Evolutionary conservation across 2,797 vertebrate genomes (phyloP), one percentile per base, ranked within the genome.

Genomic region (Rhinella marina): DNA sequence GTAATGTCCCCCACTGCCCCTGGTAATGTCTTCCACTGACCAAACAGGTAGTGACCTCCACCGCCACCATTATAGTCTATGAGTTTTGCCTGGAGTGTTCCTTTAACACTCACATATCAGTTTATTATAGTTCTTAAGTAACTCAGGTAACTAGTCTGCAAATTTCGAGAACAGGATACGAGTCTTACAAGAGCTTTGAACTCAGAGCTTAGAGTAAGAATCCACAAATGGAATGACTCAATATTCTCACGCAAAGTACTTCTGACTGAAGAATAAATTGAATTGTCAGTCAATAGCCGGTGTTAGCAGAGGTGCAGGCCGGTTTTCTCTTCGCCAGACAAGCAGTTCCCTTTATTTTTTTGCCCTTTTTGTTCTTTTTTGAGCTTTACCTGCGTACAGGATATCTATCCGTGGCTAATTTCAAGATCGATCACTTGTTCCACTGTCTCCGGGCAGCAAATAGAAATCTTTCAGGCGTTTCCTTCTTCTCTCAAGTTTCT

Each of bases 181-280:
- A 84, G 82, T 57, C 54, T 84, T 19, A n/a, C 21, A 56, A 75
- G 68, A 1, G 62, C 64, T 82, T 70, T 77, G 76, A 64, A 64
- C 27, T 13, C 57, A 32, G 75, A 88, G 66, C 62, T 72, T 72
- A 75, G 68, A 57, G 50, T 14, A 52, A 32, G 52, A 81, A 82
- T 86, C 59, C 78, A 88, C 82, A 88, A 57, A 85, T 61, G 25
- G 78, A 81, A 62, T 25, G 14, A 77, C 50, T 86, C 78, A 86
- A 86, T 88, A 88, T 88, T 82, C 87, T 66, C 81, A 56, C 78
- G 82, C 48, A 83, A 77, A 87, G 83, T 86, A 81, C 78, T 88
- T 86, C 48, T 77, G 77, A 78, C 78, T 57, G 87, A 56, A 88
- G 77, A 86, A 88, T 85, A 88, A 88, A 88, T 88, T 88, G 87